A percentile compares a stretch with the other conserved stretches of the same genome.
Evolutionary conservation across 2,797 vertebrate species (phyloP).

Genomic region (Gymnoscopelus braueri): DNA sequence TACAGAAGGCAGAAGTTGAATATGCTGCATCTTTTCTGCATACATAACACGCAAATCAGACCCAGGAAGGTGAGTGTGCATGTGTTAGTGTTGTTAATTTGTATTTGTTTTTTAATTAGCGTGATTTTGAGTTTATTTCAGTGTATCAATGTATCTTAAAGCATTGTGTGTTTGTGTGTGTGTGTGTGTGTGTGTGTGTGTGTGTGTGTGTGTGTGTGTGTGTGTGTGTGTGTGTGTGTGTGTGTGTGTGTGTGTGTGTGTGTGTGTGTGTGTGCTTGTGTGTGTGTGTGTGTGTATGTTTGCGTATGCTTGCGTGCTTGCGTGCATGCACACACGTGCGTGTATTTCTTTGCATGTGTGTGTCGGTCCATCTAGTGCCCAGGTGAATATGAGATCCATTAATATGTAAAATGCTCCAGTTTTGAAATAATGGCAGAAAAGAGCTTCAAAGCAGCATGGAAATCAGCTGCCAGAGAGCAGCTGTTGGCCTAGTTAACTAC

Average conservation of each 20-base stretch:
- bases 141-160: too few species aligned
- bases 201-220: neutral
- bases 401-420: constrained; percentile 60
- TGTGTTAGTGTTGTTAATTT: too few species aligned
- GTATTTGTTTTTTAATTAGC: too few species aligned
- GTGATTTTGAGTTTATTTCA: too few species aligned
- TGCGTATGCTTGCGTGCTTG: constrained; percentile 3
- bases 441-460: constrained; percentile 74
- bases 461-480: constrained; percentile 70
- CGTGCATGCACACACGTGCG: neutral
- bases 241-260: constrained; percentile 17
- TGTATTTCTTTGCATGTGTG: neutral
- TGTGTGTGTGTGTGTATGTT: neutral
- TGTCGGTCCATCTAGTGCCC: constrained; percentile 3
- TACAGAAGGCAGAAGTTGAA: constrained; percentile 2
- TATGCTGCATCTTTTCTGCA: constrained; percentile 43
- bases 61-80: too few species aligned
- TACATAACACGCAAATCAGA: constrained; percentile 29
- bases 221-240: constrained; percentile 1
- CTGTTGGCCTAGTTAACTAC: constrained; percentile 77
- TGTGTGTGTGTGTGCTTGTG: constrained; percentile 7
- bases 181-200: too few species aligned
- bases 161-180: too few species aligned
- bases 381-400: constrained; percentile 39
- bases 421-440: constrained; percentile 55